phyloP scores from a whole-genome alignment of 1,140 invertebrate genomes.

The Oryctes rhinoceros region DNA sequence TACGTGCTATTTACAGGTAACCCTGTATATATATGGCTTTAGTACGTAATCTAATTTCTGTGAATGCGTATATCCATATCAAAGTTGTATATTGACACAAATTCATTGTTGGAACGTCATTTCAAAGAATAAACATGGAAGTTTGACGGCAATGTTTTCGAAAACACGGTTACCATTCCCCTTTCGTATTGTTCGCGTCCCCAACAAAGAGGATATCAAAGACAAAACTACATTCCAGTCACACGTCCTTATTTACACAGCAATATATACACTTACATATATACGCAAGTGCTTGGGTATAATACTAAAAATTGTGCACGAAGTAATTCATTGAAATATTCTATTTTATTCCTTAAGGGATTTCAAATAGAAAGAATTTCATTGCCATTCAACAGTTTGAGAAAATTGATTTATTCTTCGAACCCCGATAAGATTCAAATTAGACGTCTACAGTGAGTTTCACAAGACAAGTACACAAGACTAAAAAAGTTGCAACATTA shows the following conservation, averaged over 20 bases:
- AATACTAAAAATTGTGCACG: too few species aligned
- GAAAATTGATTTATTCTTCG: too few species aligned
- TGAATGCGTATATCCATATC: not conserved
- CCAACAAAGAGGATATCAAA: not conserved
- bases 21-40: too few species aligned
- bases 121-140: conserved; percentile 1
- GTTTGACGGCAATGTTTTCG: not conserved
- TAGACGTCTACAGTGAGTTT: too few species aligned
- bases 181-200: not conserved
- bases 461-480: too few species aligned
- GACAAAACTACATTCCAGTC: not conserved
- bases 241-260: not conserved
- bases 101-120: conserved; percentile 5
- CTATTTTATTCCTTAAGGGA: too few species aligned
- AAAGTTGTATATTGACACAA: not conserved
- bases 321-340: too few species aligned
- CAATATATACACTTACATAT: not conserved
- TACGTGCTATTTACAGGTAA: too few species aligned
- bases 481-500: too few species aligned
- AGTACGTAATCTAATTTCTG: not conserved
- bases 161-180: not conserved
- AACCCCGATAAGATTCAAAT: too few species aligned
- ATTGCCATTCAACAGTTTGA: too few species aligned
- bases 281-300: not conserved
- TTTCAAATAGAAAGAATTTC: too few species aligned